Base-by-base conservation (phyloP, 2,888 invertebrate species). In the Dasysyrphus tricinctus region DNA sequence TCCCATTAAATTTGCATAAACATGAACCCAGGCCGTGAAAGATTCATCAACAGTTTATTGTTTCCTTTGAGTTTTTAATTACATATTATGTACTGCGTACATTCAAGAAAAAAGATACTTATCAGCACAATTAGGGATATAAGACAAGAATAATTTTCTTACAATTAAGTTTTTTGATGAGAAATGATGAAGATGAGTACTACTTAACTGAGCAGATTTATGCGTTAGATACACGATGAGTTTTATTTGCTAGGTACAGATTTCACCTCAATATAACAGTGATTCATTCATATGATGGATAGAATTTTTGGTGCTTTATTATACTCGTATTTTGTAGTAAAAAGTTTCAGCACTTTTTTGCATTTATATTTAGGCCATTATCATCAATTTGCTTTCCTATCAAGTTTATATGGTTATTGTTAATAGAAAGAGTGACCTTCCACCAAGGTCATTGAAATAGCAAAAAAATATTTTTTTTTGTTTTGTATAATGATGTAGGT, bases 1-100 rank as follows among this genome's bases (percentile, higher is more conserved):
- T 19, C 32, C 47, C 73, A 61, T 78, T 61, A 69, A 83, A 83
- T 83, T 83, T 83, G 70, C 83, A 83, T 83, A 79, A 74, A 61
- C 78, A 49, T 61, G 54, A 79, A 39, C 49, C 54, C n/a, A 5
- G 51, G n/a, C 47, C 34, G 74, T 19, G 44, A 44, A 67, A 72
- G 34, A 80, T 47, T 80, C 80, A 80, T 37, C 34, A 49, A 49
- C 37, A 49, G 47, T 73, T 61, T 56, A 59, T 59, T 59, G 37
- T 59, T 59, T 59, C 59, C 59, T 59, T 59, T 39, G 37, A 39
- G 37, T 16, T 59, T 56, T 56, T 56, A 9, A 8, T 47, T 47
- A 16, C 0, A 6, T 47, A 16, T 47, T 44, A 47, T 3, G 8
- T 47, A 14, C 5, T 8, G 16, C n/a, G 14, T 3, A n/a, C 14